Percentiles rank a stretch among this genome's conserved stretches.
These are phyloP conservation scores for Saturnia pavonia DNA, from an alignment of 2,888 invertebrate species.

Conservation along the genomic window DNA sequence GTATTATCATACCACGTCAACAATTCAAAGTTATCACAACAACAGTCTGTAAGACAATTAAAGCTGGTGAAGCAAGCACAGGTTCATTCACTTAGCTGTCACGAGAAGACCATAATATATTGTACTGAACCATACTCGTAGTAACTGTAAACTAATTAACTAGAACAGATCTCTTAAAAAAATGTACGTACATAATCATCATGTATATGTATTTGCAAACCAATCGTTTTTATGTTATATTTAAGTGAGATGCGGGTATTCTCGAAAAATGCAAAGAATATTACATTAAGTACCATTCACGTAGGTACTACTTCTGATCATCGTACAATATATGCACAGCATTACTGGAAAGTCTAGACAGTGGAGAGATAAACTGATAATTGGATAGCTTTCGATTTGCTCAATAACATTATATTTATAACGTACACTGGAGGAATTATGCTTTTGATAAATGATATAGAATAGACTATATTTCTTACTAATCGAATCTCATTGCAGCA, in stretches of 20 bases:
- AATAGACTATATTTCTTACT: background rate
- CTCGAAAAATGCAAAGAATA: background rate
- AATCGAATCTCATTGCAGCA: background rate
- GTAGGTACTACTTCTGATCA: background rate
- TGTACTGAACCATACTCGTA: background rate
- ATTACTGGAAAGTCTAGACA: background rate
- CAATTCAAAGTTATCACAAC: background rate
- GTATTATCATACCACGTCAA: background rate
- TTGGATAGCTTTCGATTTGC: background rate
- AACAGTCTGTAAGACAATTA: background rate
- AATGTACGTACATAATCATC: background rate
- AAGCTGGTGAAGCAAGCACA: background rate
- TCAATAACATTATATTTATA: slow-evolving; percentile 2
- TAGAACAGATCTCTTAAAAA: background rate
- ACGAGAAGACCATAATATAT: background rate
- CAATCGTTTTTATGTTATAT: background rate
- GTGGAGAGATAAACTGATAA: background rate
- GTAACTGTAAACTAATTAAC: background rate
- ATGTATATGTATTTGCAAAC: too few species aligned
- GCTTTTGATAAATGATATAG: background rate
- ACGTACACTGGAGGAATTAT: background rate
- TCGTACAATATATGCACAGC: background rate
- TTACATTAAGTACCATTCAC: background rate
- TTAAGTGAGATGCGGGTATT: background rate
- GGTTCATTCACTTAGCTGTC: background rate